A percentile compares a stretch with the other conserved stretches of the same genome.
Conservation (phyloP, 2,888 invertebrate species). For the Hypomecis punctinalis region DNA sequence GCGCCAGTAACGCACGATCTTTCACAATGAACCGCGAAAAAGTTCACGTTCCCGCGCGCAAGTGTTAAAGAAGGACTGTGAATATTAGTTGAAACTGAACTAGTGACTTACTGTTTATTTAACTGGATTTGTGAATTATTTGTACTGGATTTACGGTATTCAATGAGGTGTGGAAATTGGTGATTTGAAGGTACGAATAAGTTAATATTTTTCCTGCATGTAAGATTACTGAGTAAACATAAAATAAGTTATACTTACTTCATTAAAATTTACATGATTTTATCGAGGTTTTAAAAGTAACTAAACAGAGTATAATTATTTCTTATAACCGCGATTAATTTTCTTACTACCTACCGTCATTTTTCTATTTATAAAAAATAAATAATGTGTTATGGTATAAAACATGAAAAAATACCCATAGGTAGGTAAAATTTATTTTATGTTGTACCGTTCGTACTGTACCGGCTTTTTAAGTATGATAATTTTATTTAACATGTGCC, state of each 20-base stretch:
- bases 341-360: background rate
- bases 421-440: no score
- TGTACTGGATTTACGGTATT: conserved; percentile 60
- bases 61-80: conserved; percentile 70
- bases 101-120: conserved; percentile 62
- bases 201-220: no score
- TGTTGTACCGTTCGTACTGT: no score
- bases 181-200: conserved; percentile 63
- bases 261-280: background rate
- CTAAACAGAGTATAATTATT: background rate
- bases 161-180: conserved; percentile 36
- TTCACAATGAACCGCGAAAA: conserved; percentile 72
- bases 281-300: background rate
- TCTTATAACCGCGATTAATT: no score
- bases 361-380: background rate
- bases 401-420: no score
- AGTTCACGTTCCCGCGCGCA: conserved; percentile 68
- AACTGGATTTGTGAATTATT: conserved; percentile 58
- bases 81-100: conserved; percentile 1
- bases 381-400: no score
- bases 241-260: background rate
- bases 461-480: no score
- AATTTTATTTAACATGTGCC: no score
- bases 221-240: background rate
- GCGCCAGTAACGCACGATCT: conserved; percentile 65